Evolutionary conservation across 2,888 invertebrate genomes (phyloP).

Genomic region (Acanthoscelides obtectus): DNA sequence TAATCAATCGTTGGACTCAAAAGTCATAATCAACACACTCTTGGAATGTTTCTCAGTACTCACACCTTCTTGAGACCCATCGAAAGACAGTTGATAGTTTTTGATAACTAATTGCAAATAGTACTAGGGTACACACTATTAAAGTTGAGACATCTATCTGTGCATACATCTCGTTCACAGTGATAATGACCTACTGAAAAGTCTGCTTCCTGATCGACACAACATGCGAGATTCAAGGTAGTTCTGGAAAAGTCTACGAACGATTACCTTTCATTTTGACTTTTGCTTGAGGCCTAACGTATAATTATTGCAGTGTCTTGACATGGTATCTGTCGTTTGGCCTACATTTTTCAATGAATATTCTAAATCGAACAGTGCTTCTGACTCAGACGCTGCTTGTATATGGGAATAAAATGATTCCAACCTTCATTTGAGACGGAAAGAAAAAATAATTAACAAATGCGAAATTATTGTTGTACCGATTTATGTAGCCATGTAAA

Average conservation of each 20-base stretch:
- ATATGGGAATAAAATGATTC: background rate
- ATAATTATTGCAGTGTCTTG: background rate
- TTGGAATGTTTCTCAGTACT: no score
- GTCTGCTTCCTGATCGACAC: background rate
- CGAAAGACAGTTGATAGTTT: no score
- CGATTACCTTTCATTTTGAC: background rate
- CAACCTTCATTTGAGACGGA: background rate
- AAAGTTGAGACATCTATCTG: no score
- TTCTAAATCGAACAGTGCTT: background rate
- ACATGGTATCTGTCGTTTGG: background rate
- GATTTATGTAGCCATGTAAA: background rate
- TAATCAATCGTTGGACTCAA: no score
- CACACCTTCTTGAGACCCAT: no score
- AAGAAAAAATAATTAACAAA: background rate
- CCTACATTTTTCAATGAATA: background rate
- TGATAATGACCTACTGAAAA: background rate
- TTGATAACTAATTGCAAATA: no score
- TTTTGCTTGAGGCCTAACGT: background rate
- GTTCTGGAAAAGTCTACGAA: background rate
- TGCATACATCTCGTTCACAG: background rate
- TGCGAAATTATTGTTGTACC: background rate
- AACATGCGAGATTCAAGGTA: background rate
- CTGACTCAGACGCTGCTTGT: background rate
- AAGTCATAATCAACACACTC: no score
- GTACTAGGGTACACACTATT: no score